Evolutionary conservation across 2,888 invertebrate genomes (phyloP), one percentile per base, ranked within the genome.

Genomic region (Cataglyphis altisquamis): DNA sequence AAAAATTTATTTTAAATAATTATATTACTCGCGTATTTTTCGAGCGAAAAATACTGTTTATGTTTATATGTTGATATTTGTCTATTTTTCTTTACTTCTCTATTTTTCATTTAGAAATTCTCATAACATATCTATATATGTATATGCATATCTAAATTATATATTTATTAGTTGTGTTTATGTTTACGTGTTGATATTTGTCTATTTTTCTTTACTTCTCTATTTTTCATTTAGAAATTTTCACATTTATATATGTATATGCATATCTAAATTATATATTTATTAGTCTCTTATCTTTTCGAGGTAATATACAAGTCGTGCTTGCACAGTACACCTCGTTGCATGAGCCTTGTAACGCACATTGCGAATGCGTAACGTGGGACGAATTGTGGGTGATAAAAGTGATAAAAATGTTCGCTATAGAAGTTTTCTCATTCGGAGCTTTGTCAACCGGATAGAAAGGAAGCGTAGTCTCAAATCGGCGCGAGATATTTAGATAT

Each of bases 341-440:
- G 29, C n/a, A n/a, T 18, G 62, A 41, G 29, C n/a, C 32, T 52
- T 9, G 36, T 45, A 52, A 25, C 21, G 52, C 66, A 25, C 25
- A 41, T 77, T 67, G 29, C 57, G 29, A 67, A 57, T 57, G 55
- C 57, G 55, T 21, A 41, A 67, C 67, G 55, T 77, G 77, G 57
- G 55, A 67, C 67, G 66, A 77, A 57, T 77, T 66, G 55, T 55
- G 67, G 55, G 29, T 57, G 77, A 77, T 67, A 77, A 29, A 25
- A 29, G 41, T 41, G 67, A 77, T 67, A 77, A 77, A 66, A 67
- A 29, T 77, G 21, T 41, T 29, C 21, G 15, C 52, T 36, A 6
- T 55, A 52, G 18, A 36, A 45, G 9, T 63, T 45, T 62, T 45
- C 21, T 15, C 29, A 63, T 36, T 48, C 25, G 55, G 29, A n/a